phyloP scores from a whole-genome alignment of 2,797 vertebrate genomes.

The Leptoclinus maculatus region DNA sequence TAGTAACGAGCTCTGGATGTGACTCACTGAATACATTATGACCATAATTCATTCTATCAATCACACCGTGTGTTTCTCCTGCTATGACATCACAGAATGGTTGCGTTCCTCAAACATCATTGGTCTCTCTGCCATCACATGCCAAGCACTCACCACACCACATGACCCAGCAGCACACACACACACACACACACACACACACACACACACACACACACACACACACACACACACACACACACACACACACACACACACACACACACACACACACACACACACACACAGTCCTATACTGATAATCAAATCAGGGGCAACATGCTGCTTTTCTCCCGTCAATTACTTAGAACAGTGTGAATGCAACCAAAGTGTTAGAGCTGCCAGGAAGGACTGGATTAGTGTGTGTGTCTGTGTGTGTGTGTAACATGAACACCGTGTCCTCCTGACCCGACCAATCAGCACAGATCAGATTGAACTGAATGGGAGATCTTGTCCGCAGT shows the following conservation, averaged over 20 bases:
- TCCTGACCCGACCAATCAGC: conserved; percentile 36
- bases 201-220: not conserved
- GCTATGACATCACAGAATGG: too few relatives aligned
- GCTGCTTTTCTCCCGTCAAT: conserved; percentile 37
- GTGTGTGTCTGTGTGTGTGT: conserved; percentile 12
- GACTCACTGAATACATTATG: too few relatives aligned
- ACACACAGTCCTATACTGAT: conserved; percentile 5
- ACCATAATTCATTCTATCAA: too few relatives aligned
- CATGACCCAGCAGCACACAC: too few relatives aligned
- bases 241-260: not conserved
- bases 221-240: not conserved
- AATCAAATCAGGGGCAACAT: conserved; percentile 38
- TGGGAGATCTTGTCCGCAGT: not conserved
- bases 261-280: not conserved
- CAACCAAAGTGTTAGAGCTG: conserved; percentile 23
- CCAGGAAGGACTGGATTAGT: conserved; percentile 42
- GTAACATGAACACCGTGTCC: conserved; percentile 40
- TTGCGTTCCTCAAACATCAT: too few relatives aligned
- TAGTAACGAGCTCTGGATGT: too few relatives aligned
- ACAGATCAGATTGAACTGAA: not conserved
- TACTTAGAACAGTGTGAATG: conserved; percentile 28
- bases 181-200: too few relatives aligned
- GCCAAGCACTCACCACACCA: too few relatives aligned
- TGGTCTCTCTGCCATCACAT: too few relatives aligned
- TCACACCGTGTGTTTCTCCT: too few relatives aligned